Evolutionary conservation across 1,140 invertebrate genomes (phyloP).

Genomic region (Tetragnatha versicolor): DNA sequence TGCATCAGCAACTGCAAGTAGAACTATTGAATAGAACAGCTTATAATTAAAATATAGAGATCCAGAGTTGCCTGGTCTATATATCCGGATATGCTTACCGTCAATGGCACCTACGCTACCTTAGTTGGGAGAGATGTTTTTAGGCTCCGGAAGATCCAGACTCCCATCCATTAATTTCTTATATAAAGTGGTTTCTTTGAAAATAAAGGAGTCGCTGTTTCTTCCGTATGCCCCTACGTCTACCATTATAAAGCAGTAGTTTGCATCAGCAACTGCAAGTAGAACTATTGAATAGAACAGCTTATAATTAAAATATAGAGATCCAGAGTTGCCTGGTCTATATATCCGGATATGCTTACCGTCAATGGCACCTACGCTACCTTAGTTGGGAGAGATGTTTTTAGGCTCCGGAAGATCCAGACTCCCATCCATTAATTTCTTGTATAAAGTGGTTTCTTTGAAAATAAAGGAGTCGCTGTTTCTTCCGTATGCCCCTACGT

Average conservation of each 20-base stretch:
- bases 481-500: conserved; percentile 65
- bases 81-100: too few relatives aligned
- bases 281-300: neutral
- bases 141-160: neutral
- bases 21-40: neutral
- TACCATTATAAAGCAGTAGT: conserved; percentile 65
- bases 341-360: too few relatives aligned
- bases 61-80: too few relatives aligned
- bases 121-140: neutral
- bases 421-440: neutral
- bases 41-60: neutral
- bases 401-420: neutral
- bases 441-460: neutral
- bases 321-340: too few relatives aligned
- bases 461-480: conserved; percentile 59
- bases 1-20: neutral
- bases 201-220: conserved; percentile 59
- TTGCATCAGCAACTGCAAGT: conserved; percentile 3
- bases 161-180: neutral
- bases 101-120: too few relatives aligned
- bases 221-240: conserved; percentile 65
- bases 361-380: too few relatives aligned
- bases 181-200: neutral
- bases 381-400: neutral
- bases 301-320: neutral